Evolutionary conservation across 2,888 invertebrate genomes (phyloP).

Genomic region (Andrena praecox): DNA sequence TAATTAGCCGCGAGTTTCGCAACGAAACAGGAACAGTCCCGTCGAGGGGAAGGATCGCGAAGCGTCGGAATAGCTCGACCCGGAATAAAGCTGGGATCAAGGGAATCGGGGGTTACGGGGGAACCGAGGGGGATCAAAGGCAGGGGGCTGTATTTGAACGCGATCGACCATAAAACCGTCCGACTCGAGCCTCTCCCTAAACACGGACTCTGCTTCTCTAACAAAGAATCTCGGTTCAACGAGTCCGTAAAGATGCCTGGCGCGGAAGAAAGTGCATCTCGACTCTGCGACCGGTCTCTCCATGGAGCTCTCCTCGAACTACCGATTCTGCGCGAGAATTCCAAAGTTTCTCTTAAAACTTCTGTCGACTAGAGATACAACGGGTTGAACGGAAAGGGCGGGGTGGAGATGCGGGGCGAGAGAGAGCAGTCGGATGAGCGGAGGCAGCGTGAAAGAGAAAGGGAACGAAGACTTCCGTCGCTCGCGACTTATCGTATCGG

Average conservation of each 20-base stretch:
- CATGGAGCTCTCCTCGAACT: conserved; percentile 19
- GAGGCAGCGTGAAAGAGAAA: conserved; percentile 38
- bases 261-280: conserved; percentile 32
- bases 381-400: not conserved
- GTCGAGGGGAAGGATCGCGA: not conserved
- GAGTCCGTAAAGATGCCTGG: conserved; percentile 53
- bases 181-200: conserved; percentile 24
- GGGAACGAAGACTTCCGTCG: conserved; percentile 69
- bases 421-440: conserved; percentile 10
- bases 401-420: not conserved
- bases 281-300: conserved; percentile 13
- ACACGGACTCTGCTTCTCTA: conserved; percentile 45
- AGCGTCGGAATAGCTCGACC: conserved; percentile 24
- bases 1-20: conserved; percentile 5
- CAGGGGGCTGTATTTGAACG: conserved; percentile 46
- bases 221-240: conserved; percentile 64
- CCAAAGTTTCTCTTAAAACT: conserved; percentile 30
- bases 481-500: conserved; percentile 80
- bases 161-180: conserved; percentile 55
- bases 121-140: conserved; percentile 42
- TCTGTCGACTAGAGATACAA: not conserved
- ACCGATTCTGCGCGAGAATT: conserved; percentile 51
- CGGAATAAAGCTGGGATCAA: not conserved
- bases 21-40: not conserved
- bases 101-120: not conserved